Conservation (phyloP, 2,888 invertebrate genomes). For the Eurytoma californica region DNA sequence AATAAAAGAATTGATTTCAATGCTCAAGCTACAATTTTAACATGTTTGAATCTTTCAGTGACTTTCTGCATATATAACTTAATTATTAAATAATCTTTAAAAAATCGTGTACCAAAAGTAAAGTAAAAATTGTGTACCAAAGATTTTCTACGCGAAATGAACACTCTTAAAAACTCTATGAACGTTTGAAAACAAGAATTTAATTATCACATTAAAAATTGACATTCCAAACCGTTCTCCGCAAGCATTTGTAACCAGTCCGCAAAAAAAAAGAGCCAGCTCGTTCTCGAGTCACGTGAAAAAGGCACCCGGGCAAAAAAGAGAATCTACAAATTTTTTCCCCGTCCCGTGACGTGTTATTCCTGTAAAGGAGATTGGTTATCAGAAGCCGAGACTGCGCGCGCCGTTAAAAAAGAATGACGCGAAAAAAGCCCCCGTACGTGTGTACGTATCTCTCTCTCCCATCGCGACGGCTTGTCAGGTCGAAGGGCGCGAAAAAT, state of each 20-base stretch:
- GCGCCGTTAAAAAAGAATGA: not conserved
- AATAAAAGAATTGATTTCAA: too few relatives aligned
- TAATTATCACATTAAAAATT: too few relatives aligned
- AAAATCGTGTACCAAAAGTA: too few relatives aligned
- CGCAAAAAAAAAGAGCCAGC: not conserved
- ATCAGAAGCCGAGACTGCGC: constrained; percentile 23
- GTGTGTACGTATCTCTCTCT: constrained; percentile 2
- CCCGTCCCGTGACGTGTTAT: constrained; percentile 8
- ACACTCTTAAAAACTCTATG: too few relatives aligned
- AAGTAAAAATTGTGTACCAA: too few relatives aligned
- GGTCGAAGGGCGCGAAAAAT: constrained; percentile 64
- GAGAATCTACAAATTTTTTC: not conserved
- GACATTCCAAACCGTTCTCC: not conserved
- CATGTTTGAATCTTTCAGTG: too few relatives aligned
- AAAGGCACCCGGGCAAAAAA: not conserved
- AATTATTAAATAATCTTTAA: too few relatives aligned
- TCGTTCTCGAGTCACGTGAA: not conserved
- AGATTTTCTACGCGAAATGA: too few relatives aligned
- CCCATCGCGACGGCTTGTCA: constrained; percentile 61
- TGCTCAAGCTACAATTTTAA: too few relatives aligned
- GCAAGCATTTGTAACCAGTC: not conserved
- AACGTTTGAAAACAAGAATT: too few relatives aligned
- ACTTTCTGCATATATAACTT: too few relatives aligned
- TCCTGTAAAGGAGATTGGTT: constrained; percentile 38
- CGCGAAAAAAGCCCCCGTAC: constrained; percentile 1